These are phyloP conservation scores for Argyra leucocephala DNA, from an alignment of 2,888 invertebrate genomes.

Conservation along the genomic window DNA sequence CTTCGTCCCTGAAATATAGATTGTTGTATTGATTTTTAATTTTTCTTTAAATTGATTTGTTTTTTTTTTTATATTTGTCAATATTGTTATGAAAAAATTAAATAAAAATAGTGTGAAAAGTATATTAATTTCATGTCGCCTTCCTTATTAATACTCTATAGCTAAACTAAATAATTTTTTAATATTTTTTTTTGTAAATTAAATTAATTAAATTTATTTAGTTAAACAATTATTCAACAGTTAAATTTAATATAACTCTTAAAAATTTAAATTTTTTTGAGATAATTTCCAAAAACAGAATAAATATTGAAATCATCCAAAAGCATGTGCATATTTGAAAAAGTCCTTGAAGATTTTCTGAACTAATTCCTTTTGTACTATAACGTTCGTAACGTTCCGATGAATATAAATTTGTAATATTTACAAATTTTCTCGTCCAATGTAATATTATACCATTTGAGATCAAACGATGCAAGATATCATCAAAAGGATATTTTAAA, in stretches of 20 bases:
- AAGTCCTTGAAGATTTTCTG: neutral
- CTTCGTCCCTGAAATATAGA: too few relatives aligned
- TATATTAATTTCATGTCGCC: too few relatives aligned
- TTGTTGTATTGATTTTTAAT: too few relatives aligned
- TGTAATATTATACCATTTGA: neutral
- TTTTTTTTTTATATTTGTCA: too few relatives aligned
- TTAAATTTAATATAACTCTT: neutral
- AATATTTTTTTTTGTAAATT: too few relatives aligned
- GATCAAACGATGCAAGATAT: neutral
- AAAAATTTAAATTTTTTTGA: neutral
- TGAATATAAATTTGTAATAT: neutral
- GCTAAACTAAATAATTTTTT: too few relatives aligned
- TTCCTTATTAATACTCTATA: too few relatives aligned
- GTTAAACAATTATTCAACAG: neutral
- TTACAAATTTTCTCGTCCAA: neutral
- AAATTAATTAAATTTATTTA: too few relatives aligned
- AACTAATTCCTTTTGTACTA: neutral
- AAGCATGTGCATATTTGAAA: neutral
- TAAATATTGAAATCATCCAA: neutral
- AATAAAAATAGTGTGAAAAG: too few relatives aligned
- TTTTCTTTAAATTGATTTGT: too few relatives aligned
- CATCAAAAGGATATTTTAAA: constrained; percentile 1
- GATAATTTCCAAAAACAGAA: neutral
- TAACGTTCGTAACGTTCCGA: neutral
- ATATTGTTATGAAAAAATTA: too few relatives aligned